Percentiles rank a stretch among this genome's conserved stretches.
phyloP scores from a whole-genome alignment of 2,113 vertebrate species.

The Proterorhinus semilunaris region DNA sequence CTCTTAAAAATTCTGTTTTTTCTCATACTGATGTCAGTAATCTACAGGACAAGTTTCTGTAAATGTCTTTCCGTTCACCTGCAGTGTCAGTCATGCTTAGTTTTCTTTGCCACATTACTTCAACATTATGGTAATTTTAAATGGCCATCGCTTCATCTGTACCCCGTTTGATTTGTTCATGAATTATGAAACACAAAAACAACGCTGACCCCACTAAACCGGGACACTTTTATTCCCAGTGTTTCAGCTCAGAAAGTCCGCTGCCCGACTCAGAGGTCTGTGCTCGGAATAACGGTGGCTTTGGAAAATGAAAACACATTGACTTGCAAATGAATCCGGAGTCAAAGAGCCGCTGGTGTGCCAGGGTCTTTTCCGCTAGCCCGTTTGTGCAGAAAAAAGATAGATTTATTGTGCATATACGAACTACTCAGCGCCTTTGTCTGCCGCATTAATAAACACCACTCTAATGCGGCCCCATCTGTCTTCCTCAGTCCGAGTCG shows the following conservation, averaged over 20 bases:
- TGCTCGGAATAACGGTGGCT: not conserved
- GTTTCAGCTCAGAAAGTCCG: not conserved
- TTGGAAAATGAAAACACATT: slow-evolving; percentile 9
- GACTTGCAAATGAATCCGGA: not conserved
- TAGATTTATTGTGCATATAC: slow-evolving; percentile 15
- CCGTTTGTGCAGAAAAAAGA: not conserved
- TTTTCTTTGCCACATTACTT: too few relatives aligned
- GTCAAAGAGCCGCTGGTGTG: not conserved
- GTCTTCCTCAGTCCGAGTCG: slow-evolving; percentile 41
- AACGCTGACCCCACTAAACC: not conserved
- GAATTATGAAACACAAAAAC: not conserved
- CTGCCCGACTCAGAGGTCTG: not conserved
- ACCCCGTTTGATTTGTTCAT: not conserved
- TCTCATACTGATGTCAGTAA: too few relatives aligned
- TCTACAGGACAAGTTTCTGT: too few relatives aligned
- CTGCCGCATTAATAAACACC: slow-evolving; percentile 57
- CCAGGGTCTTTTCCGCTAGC: slow-evolving; percentile 1
- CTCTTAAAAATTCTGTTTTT: too few relatives aligned
- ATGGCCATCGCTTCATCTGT: not conserved
- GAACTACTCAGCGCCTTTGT: slow-evolving; percentile 47
- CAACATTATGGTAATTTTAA: too few relatives aligned
- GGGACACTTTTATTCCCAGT: not conserved
- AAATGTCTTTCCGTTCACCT: too few relatives aligned
- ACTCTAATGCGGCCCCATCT: slow-evolving; percentile 49
- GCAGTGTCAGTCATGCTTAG: too few relatives aligned